Evolutionary conservation across 2,888 invertebrate species (phyloP).

Genomic region (Lepidochrysops patricia): DNA sequence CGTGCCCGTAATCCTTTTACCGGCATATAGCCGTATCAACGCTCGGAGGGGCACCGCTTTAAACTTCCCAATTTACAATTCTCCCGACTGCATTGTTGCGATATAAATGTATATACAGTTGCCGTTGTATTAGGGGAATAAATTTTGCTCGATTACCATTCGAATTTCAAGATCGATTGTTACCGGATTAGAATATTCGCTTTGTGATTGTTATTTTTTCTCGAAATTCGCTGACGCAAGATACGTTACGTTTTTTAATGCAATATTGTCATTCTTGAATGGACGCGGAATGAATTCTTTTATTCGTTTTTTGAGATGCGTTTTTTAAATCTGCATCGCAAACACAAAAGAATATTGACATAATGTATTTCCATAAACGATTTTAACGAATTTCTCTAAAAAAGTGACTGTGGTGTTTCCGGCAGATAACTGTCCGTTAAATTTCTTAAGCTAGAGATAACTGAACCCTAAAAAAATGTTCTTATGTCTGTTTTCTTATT

Average conservation of each 20-base stretch:
- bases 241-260: slow-evolving; percentile 9
- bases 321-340: slow-evolving; percentile 2
- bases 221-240: slow-evolving; percentile 3
- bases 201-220: slow-evolving; percentile 10
- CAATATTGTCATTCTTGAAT: slow-evolving; percentile 9
- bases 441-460: too few relatives aligned
- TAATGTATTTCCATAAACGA: slow-evolving; percentile 1
- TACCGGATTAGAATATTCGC: slow-evolving; percentile 12
- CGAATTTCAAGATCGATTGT: slow-evolving; percentile 12
- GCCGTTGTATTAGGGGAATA: slow-evolving; percentile 14
- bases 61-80: slow-evolving; percentile 27
- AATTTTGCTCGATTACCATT: slow-evolving; percentile 13
- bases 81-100: slow-evolving; percentile 18
- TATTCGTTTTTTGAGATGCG: slow-evolving; percentile 4
- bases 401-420: neutral
- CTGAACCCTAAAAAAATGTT: too few relatives aligned
- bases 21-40: slow-evolving; percentile 29
- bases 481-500: too few relatives aligned
- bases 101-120: slow-evolving; percentile 22
- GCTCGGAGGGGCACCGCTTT: slow-evolving; percentile 20
- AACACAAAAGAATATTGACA: slow-evolving; percentile 6
- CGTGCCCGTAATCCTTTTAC: slow-evolving; percentile 36
- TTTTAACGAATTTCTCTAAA: neutral
- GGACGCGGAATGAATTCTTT: neutral
- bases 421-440: neutral